These are phyloP conservation scores for Capra hircus DNA, from an alignment of 2,113 vertebrate genomes.

Conservation along the genomic window DNA sequence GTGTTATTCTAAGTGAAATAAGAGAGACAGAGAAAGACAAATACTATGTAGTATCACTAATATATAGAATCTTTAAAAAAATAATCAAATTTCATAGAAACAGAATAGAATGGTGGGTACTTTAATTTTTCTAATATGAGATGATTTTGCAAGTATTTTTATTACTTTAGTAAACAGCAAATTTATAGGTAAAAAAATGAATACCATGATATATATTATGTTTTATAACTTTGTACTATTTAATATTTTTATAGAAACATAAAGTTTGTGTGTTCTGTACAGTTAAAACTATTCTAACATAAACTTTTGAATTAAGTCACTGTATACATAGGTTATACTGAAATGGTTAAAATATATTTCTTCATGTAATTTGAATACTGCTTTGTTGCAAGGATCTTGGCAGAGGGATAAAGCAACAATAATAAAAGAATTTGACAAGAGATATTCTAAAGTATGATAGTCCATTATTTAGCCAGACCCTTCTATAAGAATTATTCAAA, in stretches of 20 bases:
- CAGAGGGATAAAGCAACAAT: background rate
- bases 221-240: background rate
- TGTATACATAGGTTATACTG: background rate
- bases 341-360: background rate
- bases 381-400: background rate
- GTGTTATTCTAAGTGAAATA: background rate
- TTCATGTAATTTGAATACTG: background rate
- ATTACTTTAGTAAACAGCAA: background rate
- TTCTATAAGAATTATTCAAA: background rate
- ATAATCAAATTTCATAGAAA: background rate
- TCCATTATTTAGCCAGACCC: background rate
- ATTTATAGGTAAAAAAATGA: background rate
- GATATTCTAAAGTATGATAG: background rate
- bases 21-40: background rate
- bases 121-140: background rate
- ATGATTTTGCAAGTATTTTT: background rate
- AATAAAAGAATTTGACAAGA: constrained; percentile 1
- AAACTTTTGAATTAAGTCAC: background rate
- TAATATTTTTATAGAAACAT: background rate
- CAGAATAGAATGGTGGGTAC: background rate
- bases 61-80: background rate
- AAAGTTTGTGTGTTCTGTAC: background rate
- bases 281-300: background rate
- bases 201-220: background rate
- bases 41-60: background rate